A percentile compares a stretch with the other conserved stretches of the same genome.
These are phyloP conservation scores for Alauda arvensis DNA, from an alignment of 2,797 vertebrate genomes.

Conservation along the genomic window DNA sequence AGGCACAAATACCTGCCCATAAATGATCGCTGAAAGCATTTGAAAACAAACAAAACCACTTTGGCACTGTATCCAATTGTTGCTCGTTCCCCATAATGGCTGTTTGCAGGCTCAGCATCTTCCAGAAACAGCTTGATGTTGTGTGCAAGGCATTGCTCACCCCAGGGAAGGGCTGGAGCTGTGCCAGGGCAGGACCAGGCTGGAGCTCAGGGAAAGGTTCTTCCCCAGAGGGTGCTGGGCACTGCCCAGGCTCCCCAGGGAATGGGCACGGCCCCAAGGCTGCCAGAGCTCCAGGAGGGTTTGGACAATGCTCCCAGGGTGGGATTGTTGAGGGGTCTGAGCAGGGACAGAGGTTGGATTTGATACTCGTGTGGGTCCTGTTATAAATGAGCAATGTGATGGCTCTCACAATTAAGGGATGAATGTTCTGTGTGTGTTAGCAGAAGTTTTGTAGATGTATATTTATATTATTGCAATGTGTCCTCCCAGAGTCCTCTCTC, in stretches of 20 bases:
- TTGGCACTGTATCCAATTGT: not conserved
- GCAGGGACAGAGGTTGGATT: not conserved
- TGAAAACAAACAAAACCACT: not conserved
- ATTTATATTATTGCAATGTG: too few species aligned
- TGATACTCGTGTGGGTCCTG: not conserved
- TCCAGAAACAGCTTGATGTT: not conserved
- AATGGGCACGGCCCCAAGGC: not conserved
- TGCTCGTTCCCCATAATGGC: not conserved
- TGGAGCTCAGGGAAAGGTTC: not conserved
- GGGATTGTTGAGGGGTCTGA: not conserved
- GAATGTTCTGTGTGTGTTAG: too few species aligned
- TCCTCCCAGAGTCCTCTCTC: too few species aligned
- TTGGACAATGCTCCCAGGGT: fast-evolving
- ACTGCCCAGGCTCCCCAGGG: not conserved
- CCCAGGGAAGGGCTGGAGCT: not conserved
- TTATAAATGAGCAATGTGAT: not conserved
- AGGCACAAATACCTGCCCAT: fast-evolving
- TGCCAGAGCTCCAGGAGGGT: not conserved
- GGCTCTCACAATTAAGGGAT: too few species aligned
- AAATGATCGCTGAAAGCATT: not conserved
- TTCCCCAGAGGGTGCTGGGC: not conserved
- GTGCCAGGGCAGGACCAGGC: not conserved
- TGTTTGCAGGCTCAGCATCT: not conserved
- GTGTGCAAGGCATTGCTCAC: not conserved
- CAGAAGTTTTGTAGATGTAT: too few species aligned